A percentile compares a stretch with the other conserved stretches of the same genome.
Evolutionary conservation across 2,113 vertebrate species (phyloP).

Genomic region (Progne subis): DNA sequence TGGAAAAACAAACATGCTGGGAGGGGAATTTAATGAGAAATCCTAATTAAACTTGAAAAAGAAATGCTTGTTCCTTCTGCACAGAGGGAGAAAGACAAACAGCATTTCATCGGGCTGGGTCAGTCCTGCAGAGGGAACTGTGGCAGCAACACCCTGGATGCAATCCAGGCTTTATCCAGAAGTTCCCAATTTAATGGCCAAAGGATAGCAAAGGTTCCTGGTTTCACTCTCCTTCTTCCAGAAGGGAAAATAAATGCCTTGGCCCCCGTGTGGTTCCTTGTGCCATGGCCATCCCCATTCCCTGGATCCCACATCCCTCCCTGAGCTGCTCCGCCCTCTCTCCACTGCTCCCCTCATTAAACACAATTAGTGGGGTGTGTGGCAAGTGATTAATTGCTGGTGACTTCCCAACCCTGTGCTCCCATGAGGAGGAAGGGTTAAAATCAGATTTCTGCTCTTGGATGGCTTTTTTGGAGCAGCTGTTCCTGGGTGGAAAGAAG

Average conservation of each 20-base stretch:
- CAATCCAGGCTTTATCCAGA: not conserved
- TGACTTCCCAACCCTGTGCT: not conserved
- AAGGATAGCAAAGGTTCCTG: not conserved
- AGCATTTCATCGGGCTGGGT: not conserved
- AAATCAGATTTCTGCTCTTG: not conserved
- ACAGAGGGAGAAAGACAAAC: not conserved
- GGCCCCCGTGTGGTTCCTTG: accelerated
- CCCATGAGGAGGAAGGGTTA: not conserved
- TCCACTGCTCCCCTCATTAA: not conserved
- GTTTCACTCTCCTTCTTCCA: not conserved
- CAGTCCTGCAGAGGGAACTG: not conserved
- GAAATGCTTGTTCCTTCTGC: not conserved
- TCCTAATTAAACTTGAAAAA: not conserved
- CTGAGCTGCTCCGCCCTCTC: accelerated
- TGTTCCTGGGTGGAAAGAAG: not conserved
- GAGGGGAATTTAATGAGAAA: not conserved
- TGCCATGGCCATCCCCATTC: not conserved
- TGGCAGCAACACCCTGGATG: not conserved
- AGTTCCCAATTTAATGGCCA: accelerated
- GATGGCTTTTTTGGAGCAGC: not conserved
- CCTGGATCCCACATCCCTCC: not conserved
- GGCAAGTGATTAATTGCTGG: not conserved
- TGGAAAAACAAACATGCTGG: not conserved
- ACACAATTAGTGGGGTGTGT: not conserved
- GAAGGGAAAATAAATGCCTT: not conserved